A percentile compares a stretch with the other conserved stretches of the same genome.
These are phyloP conservation scores for Myiozetetes cayanensis DNA, from an alignment of 2,113 vertebrate species.

Conservation along the genomic window DNA sequence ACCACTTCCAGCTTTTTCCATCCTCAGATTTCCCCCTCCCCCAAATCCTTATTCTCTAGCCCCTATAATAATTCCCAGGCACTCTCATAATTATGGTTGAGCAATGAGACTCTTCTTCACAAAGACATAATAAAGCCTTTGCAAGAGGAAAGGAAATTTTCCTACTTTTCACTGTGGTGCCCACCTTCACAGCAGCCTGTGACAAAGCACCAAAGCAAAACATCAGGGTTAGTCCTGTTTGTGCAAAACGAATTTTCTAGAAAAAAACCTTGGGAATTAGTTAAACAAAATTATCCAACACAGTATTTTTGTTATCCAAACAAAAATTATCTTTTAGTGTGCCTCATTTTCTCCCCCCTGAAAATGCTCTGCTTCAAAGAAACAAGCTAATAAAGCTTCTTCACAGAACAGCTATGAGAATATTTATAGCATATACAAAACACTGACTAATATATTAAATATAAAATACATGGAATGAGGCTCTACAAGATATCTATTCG, in stretches of 20 bases:
- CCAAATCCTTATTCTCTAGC: neutral
- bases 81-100: neutral
- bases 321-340: neutral
- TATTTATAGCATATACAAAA: neutral
- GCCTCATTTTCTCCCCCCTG: neutral
- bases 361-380: neutral
- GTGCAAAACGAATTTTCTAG: neutral
- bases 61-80: neutral
- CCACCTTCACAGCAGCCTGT: neutral
- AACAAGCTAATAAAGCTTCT: neutral
- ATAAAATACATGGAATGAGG: neutral
- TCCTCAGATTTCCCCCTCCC: neutral
- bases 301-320: neutral
- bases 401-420: neutral
- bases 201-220: neutral
- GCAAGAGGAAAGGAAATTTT: neutral
- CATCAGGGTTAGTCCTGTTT: neutral
- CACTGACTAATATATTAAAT: neutral
- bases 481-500: neutral
- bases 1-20: neutral
- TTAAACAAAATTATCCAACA: neutral
- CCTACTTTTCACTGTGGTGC: neutral
- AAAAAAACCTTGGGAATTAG: neutral
- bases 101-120: neutral
- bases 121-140: neutral